phyloP scores from a whole-genome alignment of 2,113 vertebrate genomes.

The Eupsittula cactorum region DNA sequence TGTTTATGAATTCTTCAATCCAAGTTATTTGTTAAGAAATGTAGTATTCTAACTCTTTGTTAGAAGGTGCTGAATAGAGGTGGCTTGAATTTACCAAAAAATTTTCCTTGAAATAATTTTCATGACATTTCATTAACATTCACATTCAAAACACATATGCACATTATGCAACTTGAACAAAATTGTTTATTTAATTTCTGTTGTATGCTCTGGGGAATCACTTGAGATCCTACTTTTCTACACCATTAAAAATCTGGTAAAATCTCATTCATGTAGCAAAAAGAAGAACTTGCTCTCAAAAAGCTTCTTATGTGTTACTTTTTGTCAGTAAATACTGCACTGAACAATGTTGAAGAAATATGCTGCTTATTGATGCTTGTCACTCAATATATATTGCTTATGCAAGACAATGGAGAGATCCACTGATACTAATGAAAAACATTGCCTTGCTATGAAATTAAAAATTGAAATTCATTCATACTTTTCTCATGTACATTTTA shows the following conservation, averaged over 20 bases:
- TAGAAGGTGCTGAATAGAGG: neutral
- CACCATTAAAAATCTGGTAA: neutral
- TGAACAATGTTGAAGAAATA: neutral
- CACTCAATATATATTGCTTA: neutral
- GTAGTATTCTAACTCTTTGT: neutral
- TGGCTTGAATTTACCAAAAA: neutral
- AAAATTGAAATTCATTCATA: neutral
- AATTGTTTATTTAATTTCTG: neutral
- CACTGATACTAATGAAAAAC: neutral
- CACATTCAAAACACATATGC: neutral
- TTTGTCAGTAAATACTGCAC: neutral
- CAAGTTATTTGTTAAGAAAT: neutral
- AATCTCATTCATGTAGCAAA: neutral
- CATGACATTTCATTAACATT: neutral
- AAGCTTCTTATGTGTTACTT: neutral
- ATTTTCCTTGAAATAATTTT: neutral
- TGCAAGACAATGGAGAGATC: neutral
- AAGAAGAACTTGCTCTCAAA: neutral
- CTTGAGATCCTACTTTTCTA: neutral
- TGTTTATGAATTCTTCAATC: neutral
- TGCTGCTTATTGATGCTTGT: neutral
- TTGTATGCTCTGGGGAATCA: neutral
- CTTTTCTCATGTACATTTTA: neutral
- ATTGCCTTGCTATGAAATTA: constrained; percentile 2
- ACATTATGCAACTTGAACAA: neutral